Evolutionary conservation across 1,140 invertebrate genomes (phyloP), one percentile per base, ranked within the genome.

Genomic region (Zaprionus davidi): DNA sequence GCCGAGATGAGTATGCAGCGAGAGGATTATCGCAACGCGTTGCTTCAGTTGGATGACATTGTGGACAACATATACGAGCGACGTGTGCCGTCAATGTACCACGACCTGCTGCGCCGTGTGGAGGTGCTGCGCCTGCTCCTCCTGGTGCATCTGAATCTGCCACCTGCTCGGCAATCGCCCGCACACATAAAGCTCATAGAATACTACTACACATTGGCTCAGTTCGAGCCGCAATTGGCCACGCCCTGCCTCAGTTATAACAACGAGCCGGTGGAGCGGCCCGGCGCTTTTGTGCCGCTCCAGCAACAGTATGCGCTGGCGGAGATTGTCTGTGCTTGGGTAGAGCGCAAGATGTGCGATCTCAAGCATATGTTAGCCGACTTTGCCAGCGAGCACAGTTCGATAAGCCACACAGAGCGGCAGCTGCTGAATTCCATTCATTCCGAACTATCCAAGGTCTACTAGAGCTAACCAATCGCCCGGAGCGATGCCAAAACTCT

Each of bases 141-240:
- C 1, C 62, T 93, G 7, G 57, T 93, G 3, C 77, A 84, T 26
- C 69, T 93, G 0, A 92, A 91, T 66, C 58, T 93, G 31, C 90
- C 92, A 49, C 90, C 92, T 2, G 68, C 81, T 2, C 82, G 91
- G 2, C 92, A 92, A 62, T 92, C 92, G 13, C 92, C 92, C 2
- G 90, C 92, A 3, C 92, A 93, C 74, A 92, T 93, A 7, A 93
- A 92, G 44, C 72, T 93, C 17, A 84, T 92, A 3, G 92, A 93
- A 38, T 75, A 84, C 67, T 93, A 92, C 63, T 91, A 84, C 38
- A 58, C 69, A 5, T 28, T 92, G 60, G 91, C 81, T 9, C 75
- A 90, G 44, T 78, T 91, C 5, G 78, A 87, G 49, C 11, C 66
- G 20, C 15, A 55, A 1, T 20, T 67, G 13, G 22, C 31, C 1